Evolutionary conservation across 2,113 vertebrate genomes (phyloP).

Genomic region (Neogale vison): DNA sequence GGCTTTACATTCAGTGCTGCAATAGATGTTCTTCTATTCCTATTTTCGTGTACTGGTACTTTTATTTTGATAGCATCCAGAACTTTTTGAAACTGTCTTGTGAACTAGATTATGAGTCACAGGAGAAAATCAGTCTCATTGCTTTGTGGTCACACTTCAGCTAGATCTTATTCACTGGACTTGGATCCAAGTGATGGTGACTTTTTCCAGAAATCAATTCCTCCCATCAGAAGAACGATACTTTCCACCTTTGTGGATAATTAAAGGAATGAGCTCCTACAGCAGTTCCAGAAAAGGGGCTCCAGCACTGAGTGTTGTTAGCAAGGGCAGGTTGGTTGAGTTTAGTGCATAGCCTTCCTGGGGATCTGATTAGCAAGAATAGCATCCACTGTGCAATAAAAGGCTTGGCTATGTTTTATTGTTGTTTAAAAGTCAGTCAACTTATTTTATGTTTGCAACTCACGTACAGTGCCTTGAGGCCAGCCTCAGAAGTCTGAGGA

Average conservation of each 20-base stretch:
- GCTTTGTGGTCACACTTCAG: slow-evolving; percentile 51
- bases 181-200: background rate
- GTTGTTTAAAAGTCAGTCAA: slow-evolving; percentile 8
- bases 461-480: background rate
- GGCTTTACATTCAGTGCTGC: background rate
- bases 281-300: background rate
- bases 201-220: background rate
- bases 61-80: slow-evolving; percentile 41
- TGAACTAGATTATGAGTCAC: slow-evolving; percentile 38
- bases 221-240: background rate
- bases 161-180: slow-evolving; percentile 4
- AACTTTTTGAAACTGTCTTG: slow-evolving; percentile 12
- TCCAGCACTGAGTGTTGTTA: background rate
- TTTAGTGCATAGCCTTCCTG: background rate
- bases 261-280: background rate
- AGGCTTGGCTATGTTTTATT: background rate
- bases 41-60: background rate
- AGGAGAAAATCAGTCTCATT: slow-evolving; percentile 48
- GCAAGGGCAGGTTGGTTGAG: background rate
- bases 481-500: background rate
- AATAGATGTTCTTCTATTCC: background rate
- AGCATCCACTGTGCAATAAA: background rate
- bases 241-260: background rate
- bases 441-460: slow-evolving; percentile 3
- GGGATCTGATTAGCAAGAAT: background rate